These are phyloP conservation scores for Leucoraja erinaceus DNA, from an alignment of 2,113 vertebrate species.

Conservation along the genomic window DNA sequence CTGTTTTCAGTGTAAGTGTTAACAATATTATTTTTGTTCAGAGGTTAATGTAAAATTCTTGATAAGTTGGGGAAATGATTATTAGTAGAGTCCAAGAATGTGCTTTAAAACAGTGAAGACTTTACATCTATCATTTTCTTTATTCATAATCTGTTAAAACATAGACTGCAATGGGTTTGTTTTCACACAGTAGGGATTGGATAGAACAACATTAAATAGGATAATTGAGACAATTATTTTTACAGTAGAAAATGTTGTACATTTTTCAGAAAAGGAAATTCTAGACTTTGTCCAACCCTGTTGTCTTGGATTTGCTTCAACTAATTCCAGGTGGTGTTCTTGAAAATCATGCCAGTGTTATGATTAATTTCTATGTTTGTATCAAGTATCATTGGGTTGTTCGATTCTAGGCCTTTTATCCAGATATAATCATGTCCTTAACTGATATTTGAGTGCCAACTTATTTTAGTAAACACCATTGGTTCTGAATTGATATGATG, in stretches of 20 bases:
- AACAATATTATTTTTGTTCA: conserved; percentile 16
- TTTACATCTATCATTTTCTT: too few species aligned
- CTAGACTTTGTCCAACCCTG: background rate
- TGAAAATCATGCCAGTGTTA: background rate
- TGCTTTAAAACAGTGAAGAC: background rate
- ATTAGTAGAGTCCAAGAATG: background rate
- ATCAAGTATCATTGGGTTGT: background rate
- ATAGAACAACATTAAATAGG: too few species aligned
- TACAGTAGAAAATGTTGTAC: background rate
- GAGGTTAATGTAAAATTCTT: background rate
- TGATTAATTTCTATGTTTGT: background rate
- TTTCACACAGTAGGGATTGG: too few species aligned
- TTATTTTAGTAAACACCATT: background rate
- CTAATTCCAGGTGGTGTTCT: background rate
- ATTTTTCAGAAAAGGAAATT: background rate
- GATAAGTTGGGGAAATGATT: background rate
- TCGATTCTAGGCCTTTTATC: background rate
- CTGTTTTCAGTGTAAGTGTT: conserved; percentile 66
- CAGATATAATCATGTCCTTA: background rate
- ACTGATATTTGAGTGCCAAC: background rate
- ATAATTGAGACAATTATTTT: background rate
- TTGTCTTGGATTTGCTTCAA: background rate
- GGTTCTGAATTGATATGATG: background rate
- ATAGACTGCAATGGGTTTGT: background rate
- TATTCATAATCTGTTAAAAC: background rate